Evolutionary conservation across 2,113 vertebrate genomes (phyloP).

Genomic region (Serilophus lunatus): DNA sequence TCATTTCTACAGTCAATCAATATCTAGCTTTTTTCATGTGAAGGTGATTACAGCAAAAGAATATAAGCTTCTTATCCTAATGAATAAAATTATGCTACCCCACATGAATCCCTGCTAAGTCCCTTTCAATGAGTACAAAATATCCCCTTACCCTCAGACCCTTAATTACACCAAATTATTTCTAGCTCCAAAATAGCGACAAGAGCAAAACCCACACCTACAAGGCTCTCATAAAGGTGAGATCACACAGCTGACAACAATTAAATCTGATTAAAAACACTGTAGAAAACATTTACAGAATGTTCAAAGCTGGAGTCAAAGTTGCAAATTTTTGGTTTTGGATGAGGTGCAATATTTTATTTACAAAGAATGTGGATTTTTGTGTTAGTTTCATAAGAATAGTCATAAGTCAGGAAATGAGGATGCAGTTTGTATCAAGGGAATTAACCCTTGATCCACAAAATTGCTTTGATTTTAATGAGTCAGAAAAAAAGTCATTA

Average conservation of each 20-base stretch:
- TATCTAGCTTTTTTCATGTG: not conserved
- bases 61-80: conserved; percentile 6
- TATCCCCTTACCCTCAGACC: not conserved
- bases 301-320: not conserved
- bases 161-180: not conserved
- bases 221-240: not conserved
- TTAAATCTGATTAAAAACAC: conserved; percentile 47
- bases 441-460: not conserved
- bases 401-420: not conserved
- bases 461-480: not conserved
- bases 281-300: conserved; percentile 19
- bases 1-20: not conserved
- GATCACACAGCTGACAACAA: conserved; percentile 37
- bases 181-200: not conserved
- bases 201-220: not conserved
- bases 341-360: not conserved
- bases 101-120: not conserved
- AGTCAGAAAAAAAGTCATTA: not conserved
- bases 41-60: not conserved
- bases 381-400: not conserved
- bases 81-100: conserved; percentile 12
- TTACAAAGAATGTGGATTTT: not conserved
- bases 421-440: not conserved
- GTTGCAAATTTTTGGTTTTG: not conserved
- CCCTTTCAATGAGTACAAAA: conserved; percentile 1